Base-by-base conservation (phyloP, 2,888 invertebrate genomes). In the Tinea pellionella region DNA sequence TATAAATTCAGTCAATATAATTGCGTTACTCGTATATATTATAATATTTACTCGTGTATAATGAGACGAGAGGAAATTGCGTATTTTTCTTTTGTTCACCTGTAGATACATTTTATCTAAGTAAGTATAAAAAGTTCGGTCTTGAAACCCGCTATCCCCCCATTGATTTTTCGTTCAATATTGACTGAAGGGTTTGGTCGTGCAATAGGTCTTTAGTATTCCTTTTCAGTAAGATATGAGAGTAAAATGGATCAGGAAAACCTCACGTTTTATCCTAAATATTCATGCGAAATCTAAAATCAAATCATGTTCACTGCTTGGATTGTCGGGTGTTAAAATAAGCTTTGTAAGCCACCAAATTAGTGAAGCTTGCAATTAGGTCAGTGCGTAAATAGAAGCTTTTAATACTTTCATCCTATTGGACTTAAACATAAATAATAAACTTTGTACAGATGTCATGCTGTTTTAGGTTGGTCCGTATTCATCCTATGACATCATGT, bases 151-250 rank as follows among this genome's bases (percentile, higher is more conserved):
- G 15, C 47, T n/a, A 37, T 37, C 47, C 47, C 4, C 16, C n/a
- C 15, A 47, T 47, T 47, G 47, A 47, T 47, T 47, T 47, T 37
- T 47, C 47, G 15, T n/a, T 47, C 47, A 47, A 47, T 47, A 16
- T 47, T 47, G 47, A 47, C 47, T 16, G 13, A 47, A 47, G 47
- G 47, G 47, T 47, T 47, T 15, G 47, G 15, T 15, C 16, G 47
- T 47, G 37, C 37, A 37, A 37, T 37, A 9, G 37, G 37, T 9
- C 37, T 9, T 37, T 37, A 37, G 37, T 37, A 37, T 37, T 37
- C 37, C 37, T 9, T 37, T 37, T 6, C 37, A 37, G 11, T 37
- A 37, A 37, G 37, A n/a, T 2, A 37, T 37, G 37, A n/a, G 37
- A 37, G 9, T n/a, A 37, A 37, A 37, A 37, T 37, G 37, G 11